Evolutionary conservation across 2,888 invertebrate species (phyloP).

Genomic region (Cryptus armator): DNA sequence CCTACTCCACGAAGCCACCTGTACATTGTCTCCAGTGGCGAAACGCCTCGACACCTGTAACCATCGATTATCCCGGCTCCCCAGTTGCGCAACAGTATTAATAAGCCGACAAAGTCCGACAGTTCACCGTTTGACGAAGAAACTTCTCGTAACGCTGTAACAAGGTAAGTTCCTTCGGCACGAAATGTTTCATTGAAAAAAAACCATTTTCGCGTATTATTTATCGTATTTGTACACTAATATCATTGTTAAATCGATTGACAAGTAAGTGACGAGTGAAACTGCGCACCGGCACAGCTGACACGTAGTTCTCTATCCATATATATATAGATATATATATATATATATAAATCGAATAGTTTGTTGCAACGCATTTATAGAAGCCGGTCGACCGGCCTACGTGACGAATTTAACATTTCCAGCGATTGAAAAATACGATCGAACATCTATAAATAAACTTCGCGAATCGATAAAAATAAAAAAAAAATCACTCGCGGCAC

Average conservation of each 20-base stretch:
- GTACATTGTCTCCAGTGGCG: too few species aligned
- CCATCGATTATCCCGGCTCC: conserved; percentile 2
- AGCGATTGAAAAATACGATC: not conserved
- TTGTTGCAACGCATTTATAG: not conserved
- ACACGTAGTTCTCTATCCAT: not conserved
- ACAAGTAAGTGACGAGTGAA: not conserved
- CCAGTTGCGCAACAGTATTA: conserved; percentile 29
- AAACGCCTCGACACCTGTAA: conserved; percentile 1
- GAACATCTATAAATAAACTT: not conserved
- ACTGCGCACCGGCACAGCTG: not conserved
- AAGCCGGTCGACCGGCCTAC: not conserved
- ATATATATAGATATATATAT: not conserved
- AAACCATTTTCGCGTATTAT: not conserved
- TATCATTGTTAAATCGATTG: not conserved
- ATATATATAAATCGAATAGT: not conserved
- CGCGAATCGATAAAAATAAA: not conserved
- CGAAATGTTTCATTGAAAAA: not conserved
- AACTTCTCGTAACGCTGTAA: conserved; percentile 11
- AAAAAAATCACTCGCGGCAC: not conserved
- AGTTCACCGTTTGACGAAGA: conserved; percentile 2
- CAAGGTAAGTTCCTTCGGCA: conserved; percentile 6
- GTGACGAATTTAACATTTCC: not conserved
- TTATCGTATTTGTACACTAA: not conserved
- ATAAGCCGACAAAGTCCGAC: not conserved
- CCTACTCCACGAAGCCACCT: too few species aligned